Base-by-base conservation (phyloP, 2,888 invertebrate genomes). In the Ophioninae sp. region DNA sequence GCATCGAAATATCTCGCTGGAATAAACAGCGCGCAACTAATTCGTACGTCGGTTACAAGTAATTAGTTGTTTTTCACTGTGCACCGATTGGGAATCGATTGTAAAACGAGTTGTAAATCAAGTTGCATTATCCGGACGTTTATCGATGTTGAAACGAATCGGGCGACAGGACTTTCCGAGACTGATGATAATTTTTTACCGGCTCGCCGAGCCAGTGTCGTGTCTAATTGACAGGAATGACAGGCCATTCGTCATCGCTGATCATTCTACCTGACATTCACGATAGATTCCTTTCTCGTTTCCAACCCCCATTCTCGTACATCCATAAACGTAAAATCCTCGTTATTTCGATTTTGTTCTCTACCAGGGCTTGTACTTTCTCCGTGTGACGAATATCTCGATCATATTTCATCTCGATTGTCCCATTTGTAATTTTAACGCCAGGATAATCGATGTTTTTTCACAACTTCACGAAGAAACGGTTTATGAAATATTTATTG, bases 171-270 rank as follows among this genome's bases (percentile, higher is more conserved):
- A 64, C 37, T 64, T 51, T n/a, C 63, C 63, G 44, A 74, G 51
- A 63, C 30, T 10, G 30, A 63, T 63, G 13, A 56, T 59, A 44
- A 64, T 74, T 64, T 63, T 41, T 44, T 39, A 56, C 37, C 58
- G 37, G 13, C 41, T 41, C 39, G 39, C 22, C 20, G 39, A 61
- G 37, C 23, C 10, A 37, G 30, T 6, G 59, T 59, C 20, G 37
- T 10, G 59, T 59, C 41, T 72, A 59, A 72, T 63, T 74, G 74
- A 64, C 74, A 73, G 61, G 41, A 51, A 39, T 39, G 58, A 71
- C 30, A 10, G 41, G 51, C 51, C 23, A 74, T 74, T 74, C n/a
- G 63, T 74, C 63, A 74, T 74, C 51, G 17, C 30, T 7, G 23
- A 74, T 64, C 74, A 30, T 51, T 64, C 30, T 20, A 41, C 22